Evolutionary conservation across 1,140 invertebrate species (phyloP).

Genomic region (Lerema accius): DNA sequence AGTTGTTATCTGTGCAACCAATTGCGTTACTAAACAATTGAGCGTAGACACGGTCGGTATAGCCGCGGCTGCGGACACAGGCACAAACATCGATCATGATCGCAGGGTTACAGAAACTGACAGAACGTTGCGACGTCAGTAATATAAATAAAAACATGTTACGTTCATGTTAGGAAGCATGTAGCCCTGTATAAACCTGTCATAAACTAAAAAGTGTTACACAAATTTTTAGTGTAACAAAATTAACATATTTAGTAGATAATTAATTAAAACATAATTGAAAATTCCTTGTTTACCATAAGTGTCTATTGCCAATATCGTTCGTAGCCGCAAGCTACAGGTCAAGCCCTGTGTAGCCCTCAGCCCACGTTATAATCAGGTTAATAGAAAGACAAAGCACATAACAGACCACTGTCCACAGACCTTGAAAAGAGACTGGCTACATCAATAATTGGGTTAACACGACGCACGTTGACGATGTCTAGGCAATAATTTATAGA

Average conservation of each 20-base stretch:
- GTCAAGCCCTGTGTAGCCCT: too few species aligned
- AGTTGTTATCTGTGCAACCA: slow-evolving; percentile 9
- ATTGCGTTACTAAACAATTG: slow-evolving; percentile 5
- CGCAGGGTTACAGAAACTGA: background rate
- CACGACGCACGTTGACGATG: slow-evolving; percentile 34
- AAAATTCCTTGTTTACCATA: too few species aligned
- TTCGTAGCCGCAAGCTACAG: too few species aligned
- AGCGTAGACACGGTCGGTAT: background rate
- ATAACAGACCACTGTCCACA: background rate
- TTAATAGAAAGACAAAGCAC: slow-evolving; percentile 13
- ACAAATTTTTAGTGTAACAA: too few species aligned
- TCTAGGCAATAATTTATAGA: slow-evolving; percentile 26
- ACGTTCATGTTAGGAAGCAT: too few species aligned
- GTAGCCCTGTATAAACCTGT: too few species aligned
- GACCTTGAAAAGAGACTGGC: slow-evolving; percentile 38
- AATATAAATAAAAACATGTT: background rate
- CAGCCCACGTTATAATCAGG: slow-evolving; percentile 9
- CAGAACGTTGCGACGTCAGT: too few species aligned
- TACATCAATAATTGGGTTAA: slow-evolving; percentile 27
- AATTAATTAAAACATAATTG: too few species aligned
- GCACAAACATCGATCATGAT: slow-evolving; percentile 1
- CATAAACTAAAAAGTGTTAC: too few species aligned
- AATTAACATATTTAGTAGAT: too few species aligned
- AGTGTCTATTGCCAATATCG: too few species aligned
- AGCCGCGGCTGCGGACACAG: too few species aligned